Base-by-base conservation (phyloP, 2,113 vertebrate species). In the Orientallactaga bullata region DNA sequence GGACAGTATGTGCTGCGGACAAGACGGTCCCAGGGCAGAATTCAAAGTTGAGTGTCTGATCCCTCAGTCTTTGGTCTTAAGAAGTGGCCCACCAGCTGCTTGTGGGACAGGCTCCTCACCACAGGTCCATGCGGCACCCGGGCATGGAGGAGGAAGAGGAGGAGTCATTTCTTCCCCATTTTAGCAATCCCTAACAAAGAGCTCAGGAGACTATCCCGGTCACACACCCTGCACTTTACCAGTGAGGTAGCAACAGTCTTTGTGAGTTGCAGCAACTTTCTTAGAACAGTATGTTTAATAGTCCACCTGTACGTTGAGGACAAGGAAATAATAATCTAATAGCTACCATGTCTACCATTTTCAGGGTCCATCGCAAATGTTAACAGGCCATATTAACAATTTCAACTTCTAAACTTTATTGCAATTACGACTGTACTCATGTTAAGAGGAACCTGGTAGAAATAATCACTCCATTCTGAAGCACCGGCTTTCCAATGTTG, bases 371-470 rank as follows among this genome's bases (percentile, higher is more conserved):
- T 73, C 76, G 91, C 61, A 91, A 85, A 80, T 60, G 17, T 89
- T 71, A 66, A 68, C 23, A 30, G 68, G 28, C 3, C 60, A 68
- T 51, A 84, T 58, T 78, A 68, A 86, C 11, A 73, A 79, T 65
- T 85, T 85, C 24, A 16, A n/a, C 51, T 7, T 58, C 10, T 21
- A 66, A 65, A 85, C 74, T 61, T 0, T 69, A 90, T 15, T 61
- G 21, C 24, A 94, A 32, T 8, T 37, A 17, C 35, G 37, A 23
- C 24, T 85, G 2, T 23, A 89, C 12, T 79, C 28, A 47, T 65
- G 16, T 83, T 91, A 82, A 91, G 65, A 88, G 47, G 63, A 42
- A 47, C 2, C 15, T 78, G 94, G 55, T 86, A 63, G 80, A 95
- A 86, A 37, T 15, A 85, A 89, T 66, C 72, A 21, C 21, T 16